These are phyloP conservation scores for Zaprionus africanus DNA, from an alignment of 1,140 invertebrate species.

Conservation along the genomic window DNA sequence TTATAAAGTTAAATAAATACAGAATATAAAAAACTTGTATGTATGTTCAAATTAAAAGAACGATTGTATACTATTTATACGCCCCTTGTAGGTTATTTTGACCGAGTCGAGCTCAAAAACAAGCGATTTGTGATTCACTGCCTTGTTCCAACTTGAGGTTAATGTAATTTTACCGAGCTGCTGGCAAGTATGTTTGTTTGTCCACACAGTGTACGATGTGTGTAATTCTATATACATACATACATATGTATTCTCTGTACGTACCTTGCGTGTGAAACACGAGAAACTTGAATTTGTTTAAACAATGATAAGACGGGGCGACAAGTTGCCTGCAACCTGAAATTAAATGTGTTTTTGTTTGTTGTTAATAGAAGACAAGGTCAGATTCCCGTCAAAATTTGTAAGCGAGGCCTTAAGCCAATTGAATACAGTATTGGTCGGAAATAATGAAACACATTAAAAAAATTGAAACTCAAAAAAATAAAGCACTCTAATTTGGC, in stretches of 20 bases:
- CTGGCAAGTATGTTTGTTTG: background rate
- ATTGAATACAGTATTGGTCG: background rate
- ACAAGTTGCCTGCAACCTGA: slow-evolving; percentile 29
- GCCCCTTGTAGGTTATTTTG: too few species aligned
- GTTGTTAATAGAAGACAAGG: background rate
- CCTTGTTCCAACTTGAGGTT: background rate
- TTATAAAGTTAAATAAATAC: too few species aligned
- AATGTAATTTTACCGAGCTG: background rate
- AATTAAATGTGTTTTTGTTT: slow-evolving; percentile 9
- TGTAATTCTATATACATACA: background rate
- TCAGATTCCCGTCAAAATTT: background rate
- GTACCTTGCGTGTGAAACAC: slow-evolving; percentile 20
- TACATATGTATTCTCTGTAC: background rate
- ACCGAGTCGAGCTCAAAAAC: background rate
- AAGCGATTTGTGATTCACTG: background rate
- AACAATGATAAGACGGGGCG: slow-evolving; percentile 18
- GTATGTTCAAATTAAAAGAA: too few species aligned
- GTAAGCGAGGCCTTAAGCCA: background rate
- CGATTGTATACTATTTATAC: too few species aligned
- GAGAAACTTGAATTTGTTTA: slow-evolving; percentile 29
- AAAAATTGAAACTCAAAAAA: background rate
- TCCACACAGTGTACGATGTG: too few species aligned
- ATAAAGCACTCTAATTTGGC: background rate
- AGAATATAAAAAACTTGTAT: too few species aligned
- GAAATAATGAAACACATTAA: background rate